These are phyloP conservation scores for Archocentrus centrarchus DNA, from an alignment of 2,113 vertebrate genomes.

Conservation along the genomic window DNA sequence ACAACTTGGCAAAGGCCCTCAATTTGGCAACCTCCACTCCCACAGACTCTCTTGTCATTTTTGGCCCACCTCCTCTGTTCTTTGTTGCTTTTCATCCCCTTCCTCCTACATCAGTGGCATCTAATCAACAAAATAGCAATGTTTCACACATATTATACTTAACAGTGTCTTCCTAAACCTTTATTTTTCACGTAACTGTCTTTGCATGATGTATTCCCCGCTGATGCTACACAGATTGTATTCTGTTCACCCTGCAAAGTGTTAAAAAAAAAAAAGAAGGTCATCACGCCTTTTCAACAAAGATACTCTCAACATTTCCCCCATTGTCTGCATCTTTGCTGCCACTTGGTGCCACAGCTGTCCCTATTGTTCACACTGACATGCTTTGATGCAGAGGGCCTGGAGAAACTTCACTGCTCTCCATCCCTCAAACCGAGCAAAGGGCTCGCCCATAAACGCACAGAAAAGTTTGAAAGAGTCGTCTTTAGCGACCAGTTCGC, in stretches of 20 bases:
- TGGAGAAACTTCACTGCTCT: not conserved
- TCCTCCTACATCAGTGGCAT: slow-evolving; percentile 34
- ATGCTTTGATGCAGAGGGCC: slow-evolving; percentile 16
- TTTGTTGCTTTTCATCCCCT: slow-evolving; percentile 48
- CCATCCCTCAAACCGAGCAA: slow-evolving; percentile 21
- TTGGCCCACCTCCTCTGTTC: slow-evolving; percentile 55
- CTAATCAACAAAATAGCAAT: slow-evolving; percentile 45
- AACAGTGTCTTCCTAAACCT: slow-evolving; percentile 6
- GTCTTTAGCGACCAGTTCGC: slow-evolving; percentile 39
- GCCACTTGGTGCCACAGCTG: slow-evolving; percentile 8
- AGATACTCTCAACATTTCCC: not conserved
- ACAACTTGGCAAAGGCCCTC: slow-evolving; percentile 59
- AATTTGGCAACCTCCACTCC: slow-evolving; percentile 72
- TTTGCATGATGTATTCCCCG: not conserved
- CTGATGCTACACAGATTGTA: not conserved
- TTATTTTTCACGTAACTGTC: not conserved
- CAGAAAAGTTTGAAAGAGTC: slow-evolving; percentile 38
- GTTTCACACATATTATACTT: slow-evolving; percentile 20
- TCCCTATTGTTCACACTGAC: slow-evolving; percentile 34
- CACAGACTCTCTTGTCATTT: slow-evolving; percentile 64
- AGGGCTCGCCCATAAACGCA: not conserved
- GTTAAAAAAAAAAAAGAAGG: not conserved
- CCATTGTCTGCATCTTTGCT: not conserved
- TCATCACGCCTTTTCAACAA: slow-evolving; percentile 19
- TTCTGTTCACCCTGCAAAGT: not conserved